Percentiles rank a stretch among this genome's conserved stretches.
Conservation (phyloP, 2,113 vertebrate species). For the Eidolon helvum region DNA sequence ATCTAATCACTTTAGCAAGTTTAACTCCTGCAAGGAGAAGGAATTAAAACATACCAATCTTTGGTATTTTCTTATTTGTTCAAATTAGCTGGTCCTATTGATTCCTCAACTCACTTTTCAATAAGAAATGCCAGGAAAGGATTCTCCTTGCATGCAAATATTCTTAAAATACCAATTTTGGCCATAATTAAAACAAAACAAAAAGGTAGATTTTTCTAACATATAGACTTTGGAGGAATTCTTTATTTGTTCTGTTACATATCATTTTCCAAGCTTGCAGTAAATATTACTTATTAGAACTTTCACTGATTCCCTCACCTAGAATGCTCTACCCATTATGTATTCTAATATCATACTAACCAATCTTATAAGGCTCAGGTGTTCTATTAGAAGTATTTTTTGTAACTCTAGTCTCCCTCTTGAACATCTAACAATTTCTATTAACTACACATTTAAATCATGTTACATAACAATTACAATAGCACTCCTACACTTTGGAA, state of each 20-base stretch:
- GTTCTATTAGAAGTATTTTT: neutral
- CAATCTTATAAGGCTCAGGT: neutral
- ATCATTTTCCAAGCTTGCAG: neutral
- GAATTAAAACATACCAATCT: neutral
- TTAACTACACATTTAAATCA: neutral
- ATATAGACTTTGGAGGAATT: neutral
- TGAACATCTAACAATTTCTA: neutral
- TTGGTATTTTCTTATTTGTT: neutral
- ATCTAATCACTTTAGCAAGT: neutral
- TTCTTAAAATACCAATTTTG: neutral
- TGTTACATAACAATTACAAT: neutral
- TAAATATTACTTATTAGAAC: neutral
- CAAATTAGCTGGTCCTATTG: neutral
- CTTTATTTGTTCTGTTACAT: neutral
- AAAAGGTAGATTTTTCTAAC: neutral
- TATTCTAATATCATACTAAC: neutral
- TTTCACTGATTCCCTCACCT: neutral
- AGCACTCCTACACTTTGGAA: neutral
- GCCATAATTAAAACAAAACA: neutral
- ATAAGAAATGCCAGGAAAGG: neutral
- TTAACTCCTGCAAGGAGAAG: neutral
- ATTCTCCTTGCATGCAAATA: neutral
- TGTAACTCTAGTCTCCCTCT: neutral
- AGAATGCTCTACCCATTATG: neutral
- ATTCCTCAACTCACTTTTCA: neutral